These are phyloP conservation scores for Palythoa caribaeorum DNA, from an alignment of 92 coral and sea anemone species.

Conservation along the genomic window DNA sequence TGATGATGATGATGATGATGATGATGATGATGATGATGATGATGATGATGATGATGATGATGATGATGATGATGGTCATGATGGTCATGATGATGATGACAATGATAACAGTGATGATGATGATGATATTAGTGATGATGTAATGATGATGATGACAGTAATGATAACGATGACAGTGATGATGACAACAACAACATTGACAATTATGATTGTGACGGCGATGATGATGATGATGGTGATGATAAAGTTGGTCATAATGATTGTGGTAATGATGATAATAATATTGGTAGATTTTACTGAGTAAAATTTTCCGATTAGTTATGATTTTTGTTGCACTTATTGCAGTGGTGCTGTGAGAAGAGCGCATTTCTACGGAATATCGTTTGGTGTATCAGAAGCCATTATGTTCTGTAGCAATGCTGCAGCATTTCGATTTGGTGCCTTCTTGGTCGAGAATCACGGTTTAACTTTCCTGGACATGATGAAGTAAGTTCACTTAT, in stretches of 20 bases:
- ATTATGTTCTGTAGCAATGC: constrained; percentile 88
- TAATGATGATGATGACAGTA: not conserved
- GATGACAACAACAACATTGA: too few relatives aligned
- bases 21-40: not conserved
- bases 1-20: not conserved
- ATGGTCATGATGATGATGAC: not conserved
- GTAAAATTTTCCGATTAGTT: not conserved
- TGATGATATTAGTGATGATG: not conserved
- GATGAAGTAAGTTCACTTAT: constrained; percentile 81
- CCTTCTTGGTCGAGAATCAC: constrained; percentile 63
- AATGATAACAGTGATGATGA: too few relatives aligned
- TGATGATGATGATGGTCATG: not conserved
- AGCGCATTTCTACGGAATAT: constrained; percentile 85
- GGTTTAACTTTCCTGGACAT: constrained; percentile 78
- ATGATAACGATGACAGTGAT: not conserved
- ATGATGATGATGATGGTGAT: not conserved
- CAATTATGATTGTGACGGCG: not conserved
- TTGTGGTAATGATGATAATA: too few relatives aligned
- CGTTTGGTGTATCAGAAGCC: constrained; percentile 90
- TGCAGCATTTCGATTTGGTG: constrained; percentile 93
- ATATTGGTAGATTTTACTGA: too few relatives aligned
- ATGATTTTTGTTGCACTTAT: not conserved
- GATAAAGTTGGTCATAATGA: not conserved
- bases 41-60: not conserved
- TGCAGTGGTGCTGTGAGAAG: constrained; percentile 76